phyloP scores from a whole-genome alignment of 2,888 invertebrate species.

The Digitonthophagus gazella region DNA sequence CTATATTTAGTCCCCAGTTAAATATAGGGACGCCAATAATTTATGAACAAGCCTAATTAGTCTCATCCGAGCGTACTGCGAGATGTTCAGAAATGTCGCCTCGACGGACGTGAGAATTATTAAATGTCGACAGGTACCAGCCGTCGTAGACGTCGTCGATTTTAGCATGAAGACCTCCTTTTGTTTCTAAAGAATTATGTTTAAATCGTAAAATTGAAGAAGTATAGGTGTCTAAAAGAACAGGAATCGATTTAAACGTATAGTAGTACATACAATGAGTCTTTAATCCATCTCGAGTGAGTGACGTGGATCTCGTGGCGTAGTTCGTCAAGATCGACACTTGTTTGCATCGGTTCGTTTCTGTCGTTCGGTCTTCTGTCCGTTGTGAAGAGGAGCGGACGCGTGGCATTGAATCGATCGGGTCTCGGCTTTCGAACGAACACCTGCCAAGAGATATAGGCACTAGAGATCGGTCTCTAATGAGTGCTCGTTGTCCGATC shows the following conservation, averaged over 20 bases:
- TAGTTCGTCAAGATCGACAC: constrained; percentile 6
- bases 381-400: constrained; percentile 9
- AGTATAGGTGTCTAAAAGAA: background rate
- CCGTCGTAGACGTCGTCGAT: background rate
- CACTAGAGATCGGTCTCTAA: constrained; percentile 30
- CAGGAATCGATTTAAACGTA: background rate
- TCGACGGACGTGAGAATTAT: background rate
- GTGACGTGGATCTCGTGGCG: background rate
- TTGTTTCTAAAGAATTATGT: too few relatives aligned
- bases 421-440: constrained; percentile 7
- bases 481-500: constrained; percentile 33
- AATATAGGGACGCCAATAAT: constrained; percentile 8
- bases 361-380: constrained; percentile 1
- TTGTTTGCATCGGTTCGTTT: constrained; percentile 4
- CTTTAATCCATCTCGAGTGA: background rate
- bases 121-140: background rate
- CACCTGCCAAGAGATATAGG: constrained; percentile 27
- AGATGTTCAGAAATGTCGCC: background rate
- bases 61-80: constrained; percentile 1
- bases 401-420: constrained; percentile 21
- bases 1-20: constrained; percentile 16
- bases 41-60: constrained; percentile 11
- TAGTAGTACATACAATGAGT: background rate
- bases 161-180: too few relatives aligned
- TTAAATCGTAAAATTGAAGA: background rate